Conservation (phyloP, 2,888 invertebrate species). For the Aethes cnicana region DNA sequence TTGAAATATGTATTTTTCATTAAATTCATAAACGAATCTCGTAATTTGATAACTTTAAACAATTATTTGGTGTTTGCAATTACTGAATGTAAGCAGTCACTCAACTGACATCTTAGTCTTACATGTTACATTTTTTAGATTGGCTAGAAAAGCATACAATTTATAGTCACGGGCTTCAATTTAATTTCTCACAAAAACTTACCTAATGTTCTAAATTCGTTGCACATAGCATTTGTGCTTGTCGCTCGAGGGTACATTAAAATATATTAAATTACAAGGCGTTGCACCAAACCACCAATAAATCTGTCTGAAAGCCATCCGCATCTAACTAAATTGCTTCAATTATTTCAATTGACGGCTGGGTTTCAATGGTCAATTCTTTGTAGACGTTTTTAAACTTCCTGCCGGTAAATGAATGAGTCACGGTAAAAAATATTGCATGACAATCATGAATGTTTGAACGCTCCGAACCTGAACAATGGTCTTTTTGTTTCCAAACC, state of each 20-base stretch:
- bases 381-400: constrained; percentile 19
- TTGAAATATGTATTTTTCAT: no score
- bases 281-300: constrained; percentile 37
- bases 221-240: constrained; percentile 41
- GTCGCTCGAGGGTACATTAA: constrained; percentile 46
- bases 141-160: no score
- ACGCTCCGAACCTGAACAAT: background rate
- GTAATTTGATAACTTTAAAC: no score
- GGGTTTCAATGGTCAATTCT: constrained; percentile 23
- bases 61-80: no score
- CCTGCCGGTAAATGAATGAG: constrained; percentile 19
- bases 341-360: constrained; percentile 27
- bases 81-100: no score
- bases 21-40: no score
- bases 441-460: background rate
- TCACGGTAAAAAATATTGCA: constrained; percentile 12
- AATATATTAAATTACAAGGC: constrained; percentile 40
- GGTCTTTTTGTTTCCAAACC: background rate
- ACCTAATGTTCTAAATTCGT: constrained; percentile 55
- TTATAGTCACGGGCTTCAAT: constrained; percentile 8
- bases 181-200: constrained; percentile 44
- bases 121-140: no score
- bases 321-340: constrained; percentile 28
- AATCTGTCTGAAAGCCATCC: constrained; percentile 31
- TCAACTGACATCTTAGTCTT: no score